A percentile compares a stretch with the other conserved stretches of the same genome.
These are phyloP conservation scores for honey bee (Apis mellifera) DNA, from an alignment of 1,140 invertebrate species.

Conservation along the genomic window DNA sequence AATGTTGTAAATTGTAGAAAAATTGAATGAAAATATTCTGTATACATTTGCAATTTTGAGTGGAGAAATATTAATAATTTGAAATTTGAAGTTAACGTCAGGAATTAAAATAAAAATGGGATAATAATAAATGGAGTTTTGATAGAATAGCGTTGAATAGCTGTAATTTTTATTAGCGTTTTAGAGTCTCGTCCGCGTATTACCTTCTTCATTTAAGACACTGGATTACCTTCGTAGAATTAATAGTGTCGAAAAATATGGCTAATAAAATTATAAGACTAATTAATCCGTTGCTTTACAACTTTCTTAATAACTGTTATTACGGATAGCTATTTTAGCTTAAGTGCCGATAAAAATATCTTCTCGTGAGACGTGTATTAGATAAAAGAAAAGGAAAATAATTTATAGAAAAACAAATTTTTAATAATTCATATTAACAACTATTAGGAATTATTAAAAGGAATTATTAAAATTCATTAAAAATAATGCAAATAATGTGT, in stretches of 20 bases:
- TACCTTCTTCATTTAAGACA: not conserved
- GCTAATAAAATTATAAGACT: not conserved
- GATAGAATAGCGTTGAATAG: not conserved
- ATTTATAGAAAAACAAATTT: too few relatives aligned
- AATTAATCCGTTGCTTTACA: slow-evolving; percentile 6
- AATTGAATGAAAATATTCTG: too few relatives aligned
- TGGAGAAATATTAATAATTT: not conserved
- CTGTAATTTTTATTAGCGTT: not conserved
- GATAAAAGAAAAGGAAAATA: too few relatives aligned
- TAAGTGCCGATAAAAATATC: not conserved
- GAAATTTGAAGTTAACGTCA: not conserved
- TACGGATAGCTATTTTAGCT: not conserved
- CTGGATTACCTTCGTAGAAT: not conserved
- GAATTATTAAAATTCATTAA: too few relatives aligned
- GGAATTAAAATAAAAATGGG: not conserved
- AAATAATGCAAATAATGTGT: too few relatives aligned
- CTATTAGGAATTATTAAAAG: too few relatives aligned
- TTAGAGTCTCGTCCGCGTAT: not conserved
- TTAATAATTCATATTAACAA: too few relatives aligned
- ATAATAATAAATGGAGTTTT: not conserved
- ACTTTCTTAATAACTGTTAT: slow-evolving; percentile 2
- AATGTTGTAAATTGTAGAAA: too few relatives aligned
- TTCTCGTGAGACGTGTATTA: too few relatives aligned
- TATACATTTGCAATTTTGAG: too few relatives aligned
- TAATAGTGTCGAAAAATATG: not conserved